Conservation (phyloP, 2,113 vertebrate species). For the Onychorhynchus coronatus region DNA sequence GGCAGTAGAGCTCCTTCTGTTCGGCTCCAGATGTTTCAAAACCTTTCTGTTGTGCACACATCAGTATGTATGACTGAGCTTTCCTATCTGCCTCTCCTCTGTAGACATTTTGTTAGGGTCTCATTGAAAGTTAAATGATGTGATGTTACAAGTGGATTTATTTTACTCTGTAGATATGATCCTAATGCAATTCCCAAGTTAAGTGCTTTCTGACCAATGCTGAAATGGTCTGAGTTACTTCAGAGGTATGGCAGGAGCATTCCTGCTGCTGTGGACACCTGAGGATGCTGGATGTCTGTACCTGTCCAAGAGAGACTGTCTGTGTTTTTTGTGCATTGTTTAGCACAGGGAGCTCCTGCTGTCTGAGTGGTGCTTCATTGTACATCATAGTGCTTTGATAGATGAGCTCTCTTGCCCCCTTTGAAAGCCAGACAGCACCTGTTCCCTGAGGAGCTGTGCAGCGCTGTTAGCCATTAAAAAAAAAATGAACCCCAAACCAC, state of each 20-base stretch:
- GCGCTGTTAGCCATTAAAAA: not conserved
- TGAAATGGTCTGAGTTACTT: not conserved
- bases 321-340: not conserved
- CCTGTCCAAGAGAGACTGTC: not conserved
- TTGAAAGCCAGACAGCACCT: not conserved
- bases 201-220: not conserved
- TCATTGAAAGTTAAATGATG: not conserved
- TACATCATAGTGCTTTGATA: not conserved
- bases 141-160: not conserved
- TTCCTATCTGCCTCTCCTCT: not conserved
- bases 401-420: not conserved
- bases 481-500: rapidly evolving
- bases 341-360: not conserved
- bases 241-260: not conserved
- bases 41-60: not conserved
- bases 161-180: not conserved
- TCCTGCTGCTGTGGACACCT: not conserved
- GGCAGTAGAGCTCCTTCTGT: not conserved
- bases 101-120: not conserved
- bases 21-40: not conserved
- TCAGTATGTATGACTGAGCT: not conserved
- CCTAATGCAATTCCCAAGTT: not conserved
- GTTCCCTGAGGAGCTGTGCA: not conserved
- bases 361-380: not conserved
- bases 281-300: not conserved